Base-by-base conservation (phyloP, 2,797 vertebrate species). In the Sciurus carolinensis region DNA sequence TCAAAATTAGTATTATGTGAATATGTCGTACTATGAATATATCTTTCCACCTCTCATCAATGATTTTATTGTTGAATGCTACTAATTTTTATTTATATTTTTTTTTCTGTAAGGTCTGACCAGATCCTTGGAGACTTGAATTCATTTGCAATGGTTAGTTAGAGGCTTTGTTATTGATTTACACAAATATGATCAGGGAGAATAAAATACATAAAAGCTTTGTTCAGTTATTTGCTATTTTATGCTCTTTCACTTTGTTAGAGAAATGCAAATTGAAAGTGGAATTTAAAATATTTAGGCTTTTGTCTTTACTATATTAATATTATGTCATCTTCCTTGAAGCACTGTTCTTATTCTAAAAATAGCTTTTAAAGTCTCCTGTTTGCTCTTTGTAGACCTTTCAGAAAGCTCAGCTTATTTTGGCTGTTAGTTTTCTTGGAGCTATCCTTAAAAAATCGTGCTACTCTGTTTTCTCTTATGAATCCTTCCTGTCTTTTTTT, bases 211-310 rank as follows among this genome's bases (percentile, higher is more conserved):
- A 36, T 76, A 59, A 59, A 94, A 66, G 7, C 4, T 57, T 85
- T 66, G 0, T 79, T 82, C 7, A 2, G 11, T 64, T n/a, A 75
- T 66, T 80, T 92, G 17, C 33, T 57, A 26, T 80, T 33, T 62
- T 91, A 81, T 24, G 8, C 33, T 73, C 24, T 90, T 95, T 92
- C 4, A 39, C 14, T 72, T 57, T 59, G 9, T 77, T 92, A 54
- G 39, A 83, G 28, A 90, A 88, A 72, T 94, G 22, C 14, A 44
- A 90, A 92, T 52, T 42, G 20, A 72, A 97, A 88, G 39, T 50
- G 64, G 5, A 39, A 85, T 75, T 93, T 83, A 28, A 22, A 26
- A 76, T 89, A 64, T 64, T 69, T 4, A 5, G 2, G 71, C 8
- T 64, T 96, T 76, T 39, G 9, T 67, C 3, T 85, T 1, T 54